Evolutionary conservation across 1,140 invertebrate genomes (phyloP).

Genomic region (Lepidostoma basale): DNA sequence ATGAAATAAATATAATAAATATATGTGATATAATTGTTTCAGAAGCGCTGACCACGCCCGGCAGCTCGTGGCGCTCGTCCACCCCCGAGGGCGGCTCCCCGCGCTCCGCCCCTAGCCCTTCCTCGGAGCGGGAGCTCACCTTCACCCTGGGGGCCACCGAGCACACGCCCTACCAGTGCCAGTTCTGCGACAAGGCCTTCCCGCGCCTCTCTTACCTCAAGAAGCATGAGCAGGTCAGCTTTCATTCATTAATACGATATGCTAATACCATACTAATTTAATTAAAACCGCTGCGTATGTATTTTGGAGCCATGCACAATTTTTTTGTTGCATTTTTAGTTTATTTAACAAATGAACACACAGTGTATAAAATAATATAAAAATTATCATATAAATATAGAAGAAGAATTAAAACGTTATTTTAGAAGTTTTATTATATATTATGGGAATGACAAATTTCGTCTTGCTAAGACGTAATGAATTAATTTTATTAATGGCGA

Average conservation of each 20-base stretch:
- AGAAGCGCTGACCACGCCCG: slow-evolving; percentile 71
- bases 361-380: background rate
- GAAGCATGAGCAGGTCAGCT: slow-evolving; percentile 90
- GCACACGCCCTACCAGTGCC: slow-evolving; percentile 83
- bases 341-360: background rate
- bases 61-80: slow-evolving; percentile 68
- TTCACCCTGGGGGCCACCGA: slow-evolving; percentile 74
- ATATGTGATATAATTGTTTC: slow-evolving; percentile 44
- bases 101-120: slow-evolving; percentile 59
- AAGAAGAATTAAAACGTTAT: background rate
- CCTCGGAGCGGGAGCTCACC: slow-evolving; percentile 64
- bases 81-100: slow-evolving; percentile 64
- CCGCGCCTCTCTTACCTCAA: slow-evolving; percentile 84
- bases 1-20: background rate
- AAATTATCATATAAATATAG: background rate
- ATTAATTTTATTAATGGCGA: no score
- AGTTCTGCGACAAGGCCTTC: slow-evolving; percentile 91
- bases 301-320: background rate
- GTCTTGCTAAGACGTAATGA: no score
- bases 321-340: background rate
- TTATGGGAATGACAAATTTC: no score
- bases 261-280: no score
- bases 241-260: background rate
- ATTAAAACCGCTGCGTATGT: background rate
- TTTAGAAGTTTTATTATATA: no score